Evolutionary conservation across 2,888 invertebrate species (phyloP).

Genomic region (Dicroscelio sp.): DNA sequence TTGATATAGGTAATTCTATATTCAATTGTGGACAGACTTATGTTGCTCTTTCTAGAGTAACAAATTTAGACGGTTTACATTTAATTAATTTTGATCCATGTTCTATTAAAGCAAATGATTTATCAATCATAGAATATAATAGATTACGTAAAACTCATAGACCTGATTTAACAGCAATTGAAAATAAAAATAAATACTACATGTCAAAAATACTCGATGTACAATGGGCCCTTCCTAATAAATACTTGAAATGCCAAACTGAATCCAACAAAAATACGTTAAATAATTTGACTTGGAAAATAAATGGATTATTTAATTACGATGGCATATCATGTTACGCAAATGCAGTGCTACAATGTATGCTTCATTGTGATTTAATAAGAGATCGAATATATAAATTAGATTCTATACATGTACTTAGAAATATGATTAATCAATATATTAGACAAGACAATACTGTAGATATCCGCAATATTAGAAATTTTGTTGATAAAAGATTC

Average conservation of each 20-base stretch:
- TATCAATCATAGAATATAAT: no score
- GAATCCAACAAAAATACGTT: neutral
- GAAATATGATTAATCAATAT: neutral
- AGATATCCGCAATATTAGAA: neutral
- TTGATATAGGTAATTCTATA: no score
- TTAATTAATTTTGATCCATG: no score
- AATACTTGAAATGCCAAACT: no score
- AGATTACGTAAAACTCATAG: no score
- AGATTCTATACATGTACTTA: neutral
- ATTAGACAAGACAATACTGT: neutral
- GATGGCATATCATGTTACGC: constrained; percentile 33
- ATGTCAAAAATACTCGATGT: neutral
- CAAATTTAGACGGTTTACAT: no score
- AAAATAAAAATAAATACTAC: no score
- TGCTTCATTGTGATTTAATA: constrained; percentile 8
- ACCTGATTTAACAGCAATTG: no score
- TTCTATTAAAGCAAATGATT: neutral
- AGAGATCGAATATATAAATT: neutral
- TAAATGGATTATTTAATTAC: neutral
- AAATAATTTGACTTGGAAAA: neutral
- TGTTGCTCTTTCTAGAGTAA: no score
- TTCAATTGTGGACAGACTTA: no score
- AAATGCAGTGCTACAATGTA: constrained; percentile 3
- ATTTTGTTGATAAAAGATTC: neutral
- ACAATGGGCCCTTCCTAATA: constrained; percentile 8